phyloP scores from a whole-genome alignment of 1,140 invertebrate species.

The Anastrepha obliqua region DNA sequence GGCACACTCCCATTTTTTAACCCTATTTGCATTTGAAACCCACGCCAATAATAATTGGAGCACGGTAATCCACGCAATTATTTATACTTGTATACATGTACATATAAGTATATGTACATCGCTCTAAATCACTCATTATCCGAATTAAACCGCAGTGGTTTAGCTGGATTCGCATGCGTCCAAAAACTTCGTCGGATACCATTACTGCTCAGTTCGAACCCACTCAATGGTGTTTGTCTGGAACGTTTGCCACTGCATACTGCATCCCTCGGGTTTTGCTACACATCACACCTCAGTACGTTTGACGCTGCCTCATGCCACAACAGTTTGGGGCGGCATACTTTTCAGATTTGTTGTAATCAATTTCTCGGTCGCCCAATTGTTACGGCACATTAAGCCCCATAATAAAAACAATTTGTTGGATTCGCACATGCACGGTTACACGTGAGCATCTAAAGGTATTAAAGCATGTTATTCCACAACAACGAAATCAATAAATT shows the following conservation, averaged over 20 bases:
- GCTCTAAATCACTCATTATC: neutral
- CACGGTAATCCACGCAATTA: too few relatives aligned
- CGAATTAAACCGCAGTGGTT: conserved; percentile 16
- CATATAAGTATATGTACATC: too few relatives aligned
- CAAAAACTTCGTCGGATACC: neutral
- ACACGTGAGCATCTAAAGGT: neutral
- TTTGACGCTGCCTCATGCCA: neutral
- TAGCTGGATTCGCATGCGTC: neutral
- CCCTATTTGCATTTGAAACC: too few relatives aligned
- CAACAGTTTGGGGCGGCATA: neutral
- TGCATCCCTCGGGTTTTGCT: neutral
- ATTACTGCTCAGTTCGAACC: neutral
- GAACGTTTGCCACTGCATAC: neutral
- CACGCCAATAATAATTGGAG: too few relatives aligned
- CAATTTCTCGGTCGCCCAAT: conserved; percentile 50
- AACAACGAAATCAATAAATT: conserved; percentile 51
- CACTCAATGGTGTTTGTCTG: neutral
- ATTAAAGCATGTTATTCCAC: neutral
- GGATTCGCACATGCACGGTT: conserved; percentile 25
- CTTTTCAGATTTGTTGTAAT: conserved; percentile 47
- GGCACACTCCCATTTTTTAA: too few relatives aligned
- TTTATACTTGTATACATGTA: too few relatives aligned
- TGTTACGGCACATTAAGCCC: conserved; percentile 49
- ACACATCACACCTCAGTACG: neutral
- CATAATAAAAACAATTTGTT: conserved; percentile 53